Evolutionary conservation across 2,113 vertebrate species (phyloP), one percentile per base, ranked within the genome.

Genomic region (Trematomus loennbergii): DNA sequence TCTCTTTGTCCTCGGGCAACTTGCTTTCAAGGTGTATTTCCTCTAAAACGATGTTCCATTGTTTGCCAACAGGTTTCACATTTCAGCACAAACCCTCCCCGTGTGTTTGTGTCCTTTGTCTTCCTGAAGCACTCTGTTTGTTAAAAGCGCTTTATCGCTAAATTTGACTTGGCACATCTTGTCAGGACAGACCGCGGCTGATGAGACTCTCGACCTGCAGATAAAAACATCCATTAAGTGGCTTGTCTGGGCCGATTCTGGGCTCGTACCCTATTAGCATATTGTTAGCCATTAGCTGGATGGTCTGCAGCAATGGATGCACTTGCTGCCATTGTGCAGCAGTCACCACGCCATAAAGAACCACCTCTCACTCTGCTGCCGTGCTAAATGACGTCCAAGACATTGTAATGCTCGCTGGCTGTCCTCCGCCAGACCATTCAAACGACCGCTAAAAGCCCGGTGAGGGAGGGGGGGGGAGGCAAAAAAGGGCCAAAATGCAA

Each of bases 141-240:
- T 91, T 92, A 83, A 91, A 92, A 86, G 88, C 86, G 55, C 85
- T 84, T 92, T 91, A 85, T 92, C 82, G 70, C 83, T 85, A 90
- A 90, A 91, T 90, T 76, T 78, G 82, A 85, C 91, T 88, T 89
- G 91, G 91, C 91, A 88, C 85, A 2, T 92, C 91, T 88, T 83
- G 89, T 91, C 88, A 53, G 82, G 85, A 15, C 72, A 80, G 87
- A 89, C 87, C 77, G 86, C 59, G 48, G 83, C 85, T 75, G 88
- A 91, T 87, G 88, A 86, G 89, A 72, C 68, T 82, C 75, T 67
- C 18, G 73, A 87, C 81, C 79, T 87, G 77, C 84, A 90, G 91
- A 92, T 91, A 92, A 90, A n/a, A n/a, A 84, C 90, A 79, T 88
- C 87, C 91, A 89, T 91, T 88, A 90, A 87, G 80, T 61, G 81